These are phyloP conservation scores for Parelbella ahira DNA, from an alignment of 2,888 invertebrate genomes.

Conservation along the genomic window DNA sequence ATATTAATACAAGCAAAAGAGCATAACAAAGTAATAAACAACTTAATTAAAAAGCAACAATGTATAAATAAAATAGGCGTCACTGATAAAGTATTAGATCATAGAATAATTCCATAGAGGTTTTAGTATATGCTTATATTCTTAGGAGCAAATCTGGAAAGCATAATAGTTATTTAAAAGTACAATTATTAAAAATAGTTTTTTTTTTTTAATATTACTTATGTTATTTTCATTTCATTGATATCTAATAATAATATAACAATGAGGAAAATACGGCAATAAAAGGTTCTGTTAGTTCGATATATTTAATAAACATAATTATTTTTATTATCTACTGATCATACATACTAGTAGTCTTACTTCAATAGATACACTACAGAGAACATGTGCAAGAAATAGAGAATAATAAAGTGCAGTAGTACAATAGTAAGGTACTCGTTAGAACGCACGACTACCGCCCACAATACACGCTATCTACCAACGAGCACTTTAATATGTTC, in stretches of 20 bases:
- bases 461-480: too few relatives aligned
- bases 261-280: slow-evolving; percentile 14
- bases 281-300: slow-evolving; percentile 16
- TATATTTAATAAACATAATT: slow-evolving; percentile 22
- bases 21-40: slow-evolving; percentile 1
- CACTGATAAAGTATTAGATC: too few relatives aligned
- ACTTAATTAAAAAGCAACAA: slow-evolving; percentile 2
- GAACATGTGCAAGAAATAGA: too few relatives aligned
- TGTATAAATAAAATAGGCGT: not conserved
- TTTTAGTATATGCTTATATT: slow-evolving; percentile 72
- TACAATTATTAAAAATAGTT: too few relatives aligned
- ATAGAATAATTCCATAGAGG: too few relatives aligned
- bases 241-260: too few relatives aligned
- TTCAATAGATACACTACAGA: slow-evolving; percentile 24
- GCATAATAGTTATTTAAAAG: slow-evolving; percentile 23
- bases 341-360: slow-evolving; percentile 11
- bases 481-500: slow-evolving; percentile 60
- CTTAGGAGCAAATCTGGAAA: slow-evolving; percentile 77
- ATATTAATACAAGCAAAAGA: not conserved
- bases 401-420: too few relatives aligned
- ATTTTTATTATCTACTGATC: slow-evolving; percentile 20
- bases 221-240: too few relatives aligned
- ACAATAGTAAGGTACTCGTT: too few relatives aligned
- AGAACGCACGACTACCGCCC: too few relatives aligned
- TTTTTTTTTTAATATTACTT: too few relatives aligned